A percentile compares a stretch with the other conserved stretches of the same genome.
These are phyloP conservation scores for Polypterus bichir DNA, from an alignment of 2,113 vertebrate species.

Conservation along the genomic window DNA sequence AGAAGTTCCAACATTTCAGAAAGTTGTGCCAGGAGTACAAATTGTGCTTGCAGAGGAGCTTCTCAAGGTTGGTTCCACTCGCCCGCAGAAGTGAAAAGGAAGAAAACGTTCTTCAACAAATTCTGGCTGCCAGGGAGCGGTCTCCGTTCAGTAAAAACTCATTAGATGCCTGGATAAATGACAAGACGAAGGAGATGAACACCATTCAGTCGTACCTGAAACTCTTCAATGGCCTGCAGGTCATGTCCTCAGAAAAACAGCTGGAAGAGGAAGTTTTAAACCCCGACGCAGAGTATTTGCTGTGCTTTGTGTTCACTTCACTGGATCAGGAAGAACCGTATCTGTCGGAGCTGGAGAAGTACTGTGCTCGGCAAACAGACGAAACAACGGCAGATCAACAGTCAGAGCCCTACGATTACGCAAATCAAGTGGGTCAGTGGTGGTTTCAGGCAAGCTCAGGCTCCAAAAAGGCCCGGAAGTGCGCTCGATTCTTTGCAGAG, in stretches of 20 bases:
- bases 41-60: constrained; percentile 1
- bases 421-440: neutral
- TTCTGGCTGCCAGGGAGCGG: constrained; percentile 1
- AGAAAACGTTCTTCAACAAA: constrained; percentile 1
- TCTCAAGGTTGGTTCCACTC: constrained; percentile 5
- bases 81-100: constrained; percentile 11
- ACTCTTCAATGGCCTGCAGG: neutral
- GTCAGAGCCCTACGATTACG: neutral
- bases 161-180: constrained; percentile 8
- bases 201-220: neutral
- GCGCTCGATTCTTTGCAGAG: neutral
- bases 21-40: neutral
- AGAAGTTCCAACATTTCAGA: constrained; percentile 3
- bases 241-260: neutral
- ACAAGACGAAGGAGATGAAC: neutral
- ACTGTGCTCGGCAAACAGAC: too few relatives aligned
- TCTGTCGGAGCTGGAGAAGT: neutral
- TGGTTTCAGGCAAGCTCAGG: neutral
- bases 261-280: neutral
- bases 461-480: neutral
- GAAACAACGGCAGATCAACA: too few relatives aligned
- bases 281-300: neutral
- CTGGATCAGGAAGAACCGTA: neutral
- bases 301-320: constrained; percentile 1
- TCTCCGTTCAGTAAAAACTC: constrained; percentile 12